Conservation (phyloP, 1,140 invertebrate species). For the Atta cephalotes region DNA sequence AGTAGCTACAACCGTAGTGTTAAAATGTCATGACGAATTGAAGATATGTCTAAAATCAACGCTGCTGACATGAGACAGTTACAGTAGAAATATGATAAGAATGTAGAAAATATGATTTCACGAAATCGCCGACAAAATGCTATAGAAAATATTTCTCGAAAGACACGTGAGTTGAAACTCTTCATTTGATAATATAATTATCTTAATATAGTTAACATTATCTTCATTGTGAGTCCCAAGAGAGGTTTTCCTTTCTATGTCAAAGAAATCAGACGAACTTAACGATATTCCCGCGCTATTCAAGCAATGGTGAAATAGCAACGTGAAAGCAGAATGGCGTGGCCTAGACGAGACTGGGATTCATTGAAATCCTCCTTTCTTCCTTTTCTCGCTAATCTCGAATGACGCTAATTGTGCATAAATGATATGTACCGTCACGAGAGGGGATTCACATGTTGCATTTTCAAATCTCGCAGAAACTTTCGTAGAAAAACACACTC, state of each 20-base stretch:
- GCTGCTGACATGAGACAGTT: neutral
- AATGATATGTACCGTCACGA: constrained; percentile 11
- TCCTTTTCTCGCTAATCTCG: constrained; percentile 58
- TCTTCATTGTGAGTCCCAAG: neutral
- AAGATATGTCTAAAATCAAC: neutral
- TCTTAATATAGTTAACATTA: neutral
- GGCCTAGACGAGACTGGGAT: constrained; percentile 61
- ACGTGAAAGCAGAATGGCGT: constrained; percentile 79
- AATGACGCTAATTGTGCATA: constrained; percentile 51
- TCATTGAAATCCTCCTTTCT: constrained; percentile 55
- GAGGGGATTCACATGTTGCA: constrained; percentile 34
- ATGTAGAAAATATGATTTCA: neutral
- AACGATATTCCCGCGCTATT: constrained; percentile 72
- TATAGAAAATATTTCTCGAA: neutral
- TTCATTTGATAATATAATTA: constrained; percentile 27
- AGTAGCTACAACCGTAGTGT: neutral
- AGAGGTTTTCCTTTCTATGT: constrained; percentile 79
- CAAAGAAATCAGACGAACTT: constrained; percentile 76
- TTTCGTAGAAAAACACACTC: neutral
- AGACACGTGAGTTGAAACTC: neutral
- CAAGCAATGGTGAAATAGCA: constrained; percentile 73
- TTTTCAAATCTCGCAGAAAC: neutral
- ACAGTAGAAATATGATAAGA: neutral
- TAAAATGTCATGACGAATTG: neutral
- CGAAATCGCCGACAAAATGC: neutral